Conservation (phyloP, 1,140 invertebrate species). For the Cryptotermes secundus region DNA sequence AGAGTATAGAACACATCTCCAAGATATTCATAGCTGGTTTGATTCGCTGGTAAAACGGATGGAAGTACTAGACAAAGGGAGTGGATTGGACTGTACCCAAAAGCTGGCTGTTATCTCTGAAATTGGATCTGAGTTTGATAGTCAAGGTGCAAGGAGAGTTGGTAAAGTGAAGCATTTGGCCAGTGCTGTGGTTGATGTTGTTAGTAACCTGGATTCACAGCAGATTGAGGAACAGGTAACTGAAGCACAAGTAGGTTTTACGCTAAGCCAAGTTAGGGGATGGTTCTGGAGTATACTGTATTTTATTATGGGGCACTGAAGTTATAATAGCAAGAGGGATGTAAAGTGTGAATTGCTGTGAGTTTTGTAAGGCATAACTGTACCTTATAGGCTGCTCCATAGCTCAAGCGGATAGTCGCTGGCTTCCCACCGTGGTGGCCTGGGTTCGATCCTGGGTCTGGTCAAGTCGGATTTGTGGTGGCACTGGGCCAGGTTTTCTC, state of each 20-base stretch:
- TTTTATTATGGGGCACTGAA: too few relatives aligned
- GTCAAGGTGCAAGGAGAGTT: constrained; percentile 57
- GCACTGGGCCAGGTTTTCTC: too few relatives aligned
- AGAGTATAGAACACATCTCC: constrained; percentile 71
- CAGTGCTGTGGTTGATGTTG: constrained; percentile 70
- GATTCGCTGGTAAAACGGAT: constrained; percentile 75
- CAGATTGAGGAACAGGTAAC: constrained; percentile 82
- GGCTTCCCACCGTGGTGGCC: too few relatives aligned
- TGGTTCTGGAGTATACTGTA: too few relatives aligned
- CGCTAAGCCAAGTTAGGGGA: too few relatives aligned
- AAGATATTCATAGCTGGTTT: constrained; percentile 76
- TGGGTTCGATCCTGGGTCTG: too few relatives aligned
- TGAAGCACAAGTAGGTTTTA: not conserved
- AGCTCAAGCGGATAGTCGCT: too few relatives aligned
- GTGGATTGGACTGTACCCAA: constrained; percentile 75
- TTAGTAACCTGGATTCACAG: constrained; percentile 83
- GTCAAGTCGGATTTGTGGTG: too few relatives aligned
- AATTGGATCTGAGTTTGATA: constrained; percentile 67
- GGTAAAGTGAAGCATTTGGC: constrained; percentile 67
- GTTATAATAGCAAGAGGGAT: too few relatives aligned
- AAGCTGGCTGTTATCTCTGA: constrained; percentile 72
- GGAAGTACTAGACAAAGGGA: constrained; percentile 78
- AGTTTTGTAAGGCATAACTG: too few relatives aligned
- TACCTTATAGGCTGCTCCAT: too few relatives aligned
- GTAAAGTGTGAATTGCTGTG: too few relatives aligned